These are phyloP conservation scores for Cloeon dipterum DNA, from an alignment of 2,888 invertebrate genomes.

Conservation along the genomic window DNA sequence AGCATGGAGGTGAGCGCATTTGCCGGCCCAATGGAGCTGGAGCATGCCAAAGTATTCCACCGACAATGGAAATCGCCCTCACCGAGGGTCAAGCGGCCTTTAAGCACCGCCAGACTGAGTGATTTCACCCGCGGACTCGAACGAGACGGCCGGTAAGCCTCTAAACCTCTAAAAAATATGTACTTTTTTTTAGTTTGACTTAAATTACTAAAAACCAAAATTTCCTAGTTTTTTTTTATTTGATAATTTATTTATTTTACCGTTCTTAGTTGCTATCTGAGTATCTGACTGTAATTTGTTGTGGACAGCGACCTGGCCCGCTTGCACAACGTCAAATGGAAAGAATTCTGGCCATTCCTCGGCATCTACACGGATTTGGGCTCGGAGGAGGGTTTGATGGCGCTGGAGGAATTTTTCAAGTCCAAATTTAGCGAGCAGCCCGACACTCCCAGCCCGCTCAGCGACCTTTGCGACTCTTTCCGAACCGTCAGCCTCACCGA, in stretches of 20 bases:
- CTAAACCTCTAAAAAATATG: slow-evolving; percentile 1
- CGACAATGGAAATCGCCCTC: slow-evolving; percentile 71
- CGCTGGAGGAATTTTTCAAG: slow-evolving; percentile 51
- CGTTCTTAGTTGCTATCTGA: slow-evolving; percentile 3
- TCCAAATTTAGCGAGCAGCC: slow-evolving; percentile 25
- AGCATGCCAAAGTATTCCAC: slow-evolving; percentile 43
- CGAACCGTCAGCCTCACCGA: too few species aligned
- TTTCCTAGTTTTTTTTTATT: slow-evolving; percentile 4
- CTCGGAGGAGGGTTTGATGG: slow-evolving; percentile 41
- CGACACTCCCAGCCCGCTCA: slow-evolving; percentile 12
- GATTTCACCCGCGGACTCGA: slow-evolving; percentile 81
- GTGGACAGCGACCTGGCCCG: slow-evolving; percentile 37
- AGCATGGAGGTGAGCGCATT: slow-evolving; percentile 58
- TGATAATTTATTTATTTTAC: background rate
- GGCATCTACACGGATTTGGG: slow-evolving; percentile 58
- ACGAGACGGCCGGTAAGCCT: slow-evolving; percentile 40
- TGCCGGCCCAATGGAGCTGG: slow-evolving; percentile 76
- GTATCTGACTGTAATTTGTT: background rate
- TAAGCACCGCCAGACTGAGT: slow-evolving; percentile 18
- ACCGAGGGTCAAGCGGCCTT: slow-evolving; percentile 14
- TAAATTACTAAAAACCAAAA: background rate
- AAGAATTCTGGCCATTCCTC: slow-evolving; percentile 83
- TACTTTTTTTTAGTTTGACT: background rate
- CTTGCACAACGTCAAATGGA: slow-evolving; percentile 55
- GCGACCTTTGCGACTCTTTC: background rate